Evolutionary conservation across 2,888 invertebrate species (phyloP).

Genomic region (Cyclophora albipunctata): DNA sequence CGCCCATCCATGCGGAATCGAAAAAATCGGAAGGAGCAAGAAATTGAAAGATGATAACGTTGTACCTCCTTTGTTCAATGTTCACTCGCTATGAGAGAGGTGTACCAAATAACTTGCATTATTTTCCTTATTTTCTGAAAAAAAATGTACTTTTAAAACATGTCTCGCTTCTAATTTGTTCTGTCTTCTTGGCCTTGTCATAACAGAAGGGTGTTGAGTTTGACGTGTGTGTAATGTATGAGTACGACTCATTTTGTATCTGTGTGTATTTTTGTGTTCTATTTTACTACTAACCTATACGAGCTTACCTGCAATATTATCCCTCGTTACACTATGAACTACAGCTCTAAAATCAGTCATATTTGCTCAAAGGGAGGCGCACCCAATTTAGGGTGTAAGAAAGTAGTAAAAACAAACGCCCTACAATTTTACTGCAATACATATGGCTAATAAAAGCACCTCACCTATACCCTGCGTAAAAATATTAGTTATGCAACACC

Average conservation of each 20-base stretch:
- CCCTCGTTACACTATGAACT: no score
- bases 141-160: no score
- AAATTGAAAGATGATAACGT: conserved; percentile 31
- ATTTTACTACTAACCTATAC: no score
- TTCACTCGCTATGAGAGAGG: conserved; percentile 25
- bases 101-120: conserved; percentile 21
- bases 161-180: no score
- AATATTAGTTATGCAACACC: conserved; percentile 4
- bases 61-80: conserved; percentile 26
- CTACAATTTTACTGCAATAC: conserved; percentile 42
- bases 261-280: no score
- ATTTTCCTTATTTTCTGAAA: conserved; percentile 7
- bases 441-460: conserved; percentile 39
- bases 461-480: conserved; percentile 14
- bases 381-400: conserved; percentile 20
- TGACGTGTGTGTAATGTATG: no score
- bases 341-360: conserved; percentile 7
- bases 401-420: conserved; percentile 38
- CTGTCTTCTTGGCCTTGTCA: no score
- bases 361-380: conserved; percentile 9
- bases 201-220: no score
- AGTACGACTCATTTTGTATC: no score
- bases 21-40: conserved; percentile 30
- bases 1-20: conserved; percentile 25
- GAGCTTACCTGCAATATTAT: no score